Conservation (phyloP, 2,888 invertebrate species). For the Pherbina coryleti region DNA sequence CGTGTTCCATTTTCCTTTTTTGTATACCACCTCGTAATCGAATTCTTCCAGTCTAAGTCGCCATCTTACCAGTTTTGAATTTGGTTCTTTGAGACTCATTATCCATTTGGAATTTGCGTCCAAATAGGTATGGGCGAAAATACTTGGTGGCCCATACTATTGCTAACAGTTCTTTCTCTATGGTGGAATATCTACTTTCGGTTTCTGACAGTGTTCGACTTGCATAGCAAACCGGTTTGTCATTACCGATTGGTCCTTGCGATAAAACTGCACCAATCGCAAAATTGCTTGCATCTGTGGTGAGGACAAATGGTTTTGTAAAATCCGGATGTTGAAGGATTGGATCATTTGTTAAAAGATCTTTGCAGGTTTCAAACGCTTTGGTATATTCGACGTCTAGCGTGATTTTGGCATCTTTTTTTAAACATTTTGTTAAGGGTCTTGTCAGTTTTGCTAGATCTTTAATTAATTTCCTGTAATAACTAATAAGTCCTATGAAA, state of each 20-base stretch:
- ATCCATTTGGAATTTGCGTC: too few species aligned
- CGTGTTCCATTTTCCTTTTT: too few species aligned
- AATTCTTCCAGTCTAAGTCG: too few species aligned
- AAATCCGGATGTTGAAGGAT: neutral
- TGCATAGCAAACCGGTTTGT: constrained; percentile 3
- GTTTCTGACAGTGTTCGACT: neutral
- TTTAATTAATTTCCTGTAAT: neutral
- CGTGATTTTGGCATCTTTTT: too few species aligned
- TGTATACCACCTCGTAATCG: too few species aligned
- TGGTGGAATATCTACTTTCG: neutral
- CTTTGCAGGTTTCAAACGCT: neutral
- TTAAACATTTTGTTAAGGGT: neutral
- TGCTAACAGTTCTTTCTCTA: neutral
- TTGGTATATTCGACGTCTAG: neutral
- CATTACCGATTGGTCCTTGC: neutral
- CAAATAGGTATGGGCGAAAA: too few species aligned
- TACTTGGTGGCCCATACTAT: too few species aligned
- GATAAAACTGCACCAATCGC: neutral
- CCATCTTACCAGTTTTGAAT: too few species aligned
- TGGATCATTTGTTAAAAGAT: neutral
- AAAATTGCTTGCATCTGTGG: neutral
- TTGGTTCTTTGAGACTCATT: too few species aligned
- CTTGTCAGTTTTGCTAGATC: neutral
- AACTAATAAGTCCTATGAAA: neutral
- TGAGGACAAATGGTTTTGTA: neutral